Base-by-base conservation (phyloP, 2,797 vertebrate species). In the Scolopax rusticola region DNA sequence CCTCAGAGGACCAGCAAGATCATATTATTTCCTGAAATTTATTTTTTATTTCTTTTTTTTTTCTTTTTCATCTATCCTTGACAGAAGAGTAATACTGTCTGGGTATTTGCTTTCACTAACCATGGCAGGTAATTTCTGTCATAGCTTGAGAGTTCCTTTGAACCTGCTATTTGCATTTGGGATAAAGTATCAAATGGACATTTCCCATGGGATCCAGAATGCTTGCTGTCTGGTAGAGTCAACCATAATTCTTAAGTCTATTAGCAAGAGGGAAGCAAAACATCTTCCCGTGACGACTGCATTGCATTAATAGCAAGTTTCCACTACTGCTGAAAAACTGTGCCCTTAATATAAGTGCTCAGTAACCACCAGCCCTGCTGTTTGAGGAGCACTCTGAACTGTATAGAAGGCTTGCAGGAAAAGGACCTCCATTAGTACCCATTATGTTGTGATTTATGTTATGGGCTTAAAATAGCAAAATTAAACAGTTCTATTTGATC, bases 281-380 rank as follows among this genome's bases (percentile, higher is more conserved):
- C 48, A 75, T 51, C 28, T 79, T 74, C 78, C 65, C 2, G 0
- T 68, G 69, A 76, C 2, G 5, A 93, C 84, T 53, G 53, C 81
- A 67, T 12, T 86, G 87, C 78, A 79, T 71, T 73, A 85, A 73
- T 85, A 94, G 86, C 74, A 93, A 87, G 74, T 84, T 95, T 70
- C 86, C 56, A 76, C 91, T 76, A 77, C 51, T 59, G 92, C 79
- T 94, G 91, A 87, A 85, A 78, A 93, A 76, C 41, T 84, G 88
- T 68, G 96, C 94, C 95, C 89, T 97, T 97, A 94, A 97, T 91
- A 0, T 87, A 96, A 97, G 96, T 88, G 95, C 87, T 89, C 92
- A 94, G 91, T 32, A 92, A 80, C 91, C 89, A 93, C 85, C 87
- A 92, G 89, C 79, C 82, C 78, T 76, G 91, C 90, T 92, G 84